Base-by-base conservation (phyloP, 2,113 vertebrate genomes). In the Embiotoca jacksoni region DNA sequence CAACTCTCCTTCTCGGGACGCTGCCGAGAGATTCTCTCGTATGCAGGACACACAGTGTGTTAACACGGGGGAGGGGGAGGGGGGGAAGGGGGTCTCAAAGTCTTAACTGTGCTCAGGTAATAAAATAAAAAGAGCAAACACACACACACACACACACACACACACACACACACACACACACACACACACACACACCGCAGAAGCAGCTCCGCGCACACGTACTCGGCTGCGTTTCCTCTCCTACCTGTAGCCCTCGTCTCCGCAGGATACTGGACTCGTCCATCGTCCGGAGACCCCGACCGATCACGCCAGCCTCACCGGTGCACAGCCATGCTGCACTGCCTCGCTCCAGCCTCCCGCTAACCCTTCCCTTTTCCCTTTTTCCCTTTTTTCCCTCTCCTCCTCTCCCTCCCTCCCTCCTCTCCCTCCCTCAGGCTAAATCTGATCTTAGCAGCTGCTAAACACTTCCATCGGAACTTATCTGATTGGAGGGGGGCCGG, bases 211-310 rank as follows among this genome's bases (percentile, higher is more conserved):
- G 61, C 30, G 11, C 7, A 14, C 57, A 23, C 23, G 23, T 23
- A 23, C 23, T 23, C 23, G 1, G 41, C 53, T 7, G 13, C 5
- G 2, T 69, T 47, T 57, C n/a, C 67, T 75, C 36, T 84, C 96
- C 92, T 96, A 98, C 97, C 97, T 98, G 97, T 94, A 98, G 95
- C 92, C 97, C 97, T 76, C 97, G 94, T 67, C 97, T 94, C 84
- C 97, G 96, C 89, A 98, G 95, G 92, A 98, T 96, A 93, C 97
- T 97, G 78, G 96, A 95, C 95, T 97, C 96, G 73, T 98, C 97
- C 97, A 98, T 98, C 83, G 88, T 93, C 83, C 83, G 69, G 82
- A 91, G 88, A 23, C 68, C 49, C 78, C 84, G 83, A 86, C 88
- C 93, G 82, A 86, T 92, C 92, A 92, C 85, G 87, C 91, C 91